phyloP scores from a whole-genome alignment of 2,888 invertebrate species.

The Nebria salina region DNA sequence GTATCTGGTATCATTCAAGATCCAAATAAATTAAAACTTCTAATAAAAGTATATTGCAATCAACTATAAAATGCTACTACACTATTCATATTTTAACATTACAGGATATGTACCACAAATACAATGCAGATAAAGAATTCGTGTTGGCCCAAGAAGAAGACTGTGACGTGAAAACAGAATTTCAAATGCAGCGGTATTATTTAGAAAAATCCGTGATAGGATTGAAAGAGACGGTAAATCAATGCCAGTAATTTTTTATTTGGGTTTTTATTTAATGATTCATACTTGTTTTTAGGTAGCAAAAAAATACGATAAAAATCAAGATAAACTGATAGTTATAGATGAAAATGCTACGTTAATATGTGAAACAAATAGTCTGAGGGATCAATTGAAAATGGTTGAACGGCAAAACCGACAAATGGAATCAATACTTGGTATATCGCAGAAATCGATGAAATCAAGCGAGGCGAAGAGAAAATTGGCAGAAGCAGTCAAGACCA shows the following conservation, averaged over 20 bases:
- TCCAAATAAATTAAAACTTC: constrained; percentile 70
- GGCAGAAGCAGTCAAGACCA: constrained; percentile 69
- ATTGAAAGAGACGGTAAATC: constrained; percentile 58
- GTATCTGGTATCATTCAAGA: constrained; percentile 83
- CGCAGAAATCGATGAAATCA: constrained; percentile 68
- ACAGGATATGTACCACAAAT: constrained; percentile 74
- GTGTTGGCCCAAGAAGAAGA: constrained; percentile 74
- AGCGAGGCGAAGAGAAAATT: constrained; percentile 72
- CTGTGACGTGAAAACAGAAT: constrained; percentile 78
- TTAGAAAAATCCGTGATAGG: constrained; percentile 74
- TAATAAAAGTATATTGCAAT: constrained; percentile 64
- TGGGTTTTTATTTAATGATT: background rate
- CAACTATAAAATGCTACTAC: background rate
- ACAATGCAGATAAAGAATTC: constrained; percentile 76
- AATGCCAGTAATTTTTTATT: background rate
- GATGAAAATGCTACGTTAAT: constrained; percentile 81
- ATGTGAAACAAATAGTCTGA: constrained; percentile 79
- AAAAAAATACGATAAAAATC: constrained; percentile 52
- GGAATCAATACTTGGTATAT: constrained; percentile 75
- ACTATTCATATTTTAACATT: constrained; percentile 47
- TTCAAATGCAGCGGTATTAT: constrained; percentile 83
- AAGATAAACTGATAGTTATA: constrained; percentile 61
- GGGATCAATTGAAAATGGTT: constrained; percentile 74
- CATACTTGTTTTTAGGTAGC: constrained; percentile 12
- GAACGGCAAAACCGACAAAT: constrained; percentile 75